Evolutionary conservation across 2,797 vertebrate species (phyloP).

Genomic region (Danionella dracula): DNA sequence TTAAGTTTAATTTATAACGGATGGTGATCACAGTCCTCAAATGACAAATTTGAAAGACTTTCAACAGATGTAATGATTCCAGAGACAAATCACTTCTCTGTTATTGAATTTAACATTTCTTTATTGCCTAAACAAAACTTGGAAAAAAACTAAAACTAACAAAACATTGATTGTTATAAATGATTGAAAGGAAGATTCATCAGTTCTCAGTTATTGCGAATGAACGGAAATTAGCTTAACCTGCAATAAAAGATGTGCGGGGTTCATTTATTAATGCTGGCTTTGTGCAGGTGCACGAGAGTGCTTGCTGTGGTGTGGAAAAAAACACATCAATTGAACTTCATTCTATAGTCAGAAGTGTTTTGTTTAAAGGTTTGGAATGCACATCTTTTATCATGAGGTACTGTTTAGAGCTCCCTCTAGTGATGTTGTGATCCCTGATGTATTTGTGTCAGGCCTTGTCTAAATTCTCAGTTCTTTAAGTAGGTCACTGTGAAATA

Average conservation of each 20-base stretch:
- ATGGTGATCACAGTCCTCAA: slow-evolving; percentile 56
- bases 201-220: slow-evolving; percentile 40
- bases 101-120: slow-evolving; percentile 69
- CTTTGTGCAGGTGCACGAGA: neutral
- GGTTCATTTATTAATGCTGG: neutral
- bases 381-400: slow-evolving; percentile 4
- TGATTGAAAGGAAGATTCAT: slow-evolving; percentile 47
- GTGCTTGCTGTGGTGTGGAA: neutral
- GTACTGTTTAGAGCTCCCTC: slow-evolving; percentile 31
- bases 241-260: slow-evolving; percentile 15
- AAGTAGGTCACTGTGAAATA: slow-evolving; percentile 26
- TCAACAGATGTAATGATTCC: slow-evolving; percentile 67
- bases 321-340: neutral
- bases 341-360: neutral
- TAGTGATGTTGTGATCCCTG: slow-evolving; percentile 12
- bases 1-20: slow-evolving; percentile 47
- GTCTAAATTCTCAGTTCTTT: neutral
- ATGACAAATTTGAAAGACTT: slow-evolving; percentile 64
- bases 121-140: slow-evolving; percentile 67
- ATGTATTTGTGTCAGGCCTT: neutral
- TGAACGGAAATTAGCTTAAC: slow-evolving; percentile 38
- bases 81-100: slow-evolving; percentile 48
- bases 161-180: slow-evolving; percentile 54
- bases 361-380: neutral
- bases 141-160: slow-evolving; percentile 35